These are phyloP conservation scores for Corapipo altera DNA, from an alignment of 2,113 vertebrate species.

Conservation along the genomic window DNA sequence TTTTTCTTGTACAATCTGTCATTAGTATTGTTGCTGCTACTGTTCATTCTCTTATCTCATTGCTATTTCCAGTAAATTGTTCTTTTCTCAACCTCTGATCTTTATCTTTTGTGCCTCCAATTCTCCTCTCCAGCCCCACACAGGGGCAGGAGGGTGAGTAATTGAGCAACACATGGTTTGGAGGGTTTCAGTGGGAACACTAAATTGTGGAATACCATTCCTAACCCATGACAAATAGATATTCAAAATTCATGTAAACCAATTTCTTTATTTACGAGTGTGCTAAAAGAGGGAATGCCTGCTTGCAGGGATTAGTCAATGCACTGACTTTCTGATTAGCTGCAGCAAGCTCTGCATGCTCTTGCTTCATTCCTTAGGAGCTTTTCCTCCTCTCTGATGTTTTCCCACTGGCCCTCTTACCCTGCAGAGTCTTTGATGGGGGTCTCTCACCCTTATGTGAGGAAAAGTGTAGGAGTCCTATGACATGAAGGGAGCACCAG, in stretches of 20 bases:
- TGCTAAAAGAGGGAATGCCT: not conserved
- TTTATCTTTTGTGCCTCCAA: not conserved
- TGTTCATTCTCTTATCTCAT: not conserved
- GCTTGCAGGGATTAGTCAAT: not conserved
- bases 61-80: not conserved
- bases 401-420: not conserved
- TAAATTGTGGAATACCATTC: not conserved
- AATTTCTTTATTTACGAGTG: not conserved
- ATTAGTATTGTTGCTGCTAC: not conserved
- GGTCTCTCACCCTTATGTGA: not conserved
- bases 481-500: not conserved
- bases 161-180: fast-evolving
- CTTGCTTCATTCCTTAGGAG: not conserved
- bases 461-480: not conserved
- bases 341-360: not conserved
- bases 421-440: not conserved
- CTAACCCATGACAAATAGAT: not conserved
- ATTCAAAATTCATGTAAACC: not conserved
- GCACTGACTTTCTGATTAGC: not conserved
- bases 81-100: not conserved
- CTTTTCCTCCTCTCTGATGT: not conserved
- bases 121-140: not conserved
- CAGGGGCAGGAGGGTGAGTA: fast-evolving
- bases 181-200: not conserved
- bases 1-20: not conserved